phyloP scores from a whole-genome alignment of 2,113 vertebrate genomes.

The Eurystomus gularis region DNA sequence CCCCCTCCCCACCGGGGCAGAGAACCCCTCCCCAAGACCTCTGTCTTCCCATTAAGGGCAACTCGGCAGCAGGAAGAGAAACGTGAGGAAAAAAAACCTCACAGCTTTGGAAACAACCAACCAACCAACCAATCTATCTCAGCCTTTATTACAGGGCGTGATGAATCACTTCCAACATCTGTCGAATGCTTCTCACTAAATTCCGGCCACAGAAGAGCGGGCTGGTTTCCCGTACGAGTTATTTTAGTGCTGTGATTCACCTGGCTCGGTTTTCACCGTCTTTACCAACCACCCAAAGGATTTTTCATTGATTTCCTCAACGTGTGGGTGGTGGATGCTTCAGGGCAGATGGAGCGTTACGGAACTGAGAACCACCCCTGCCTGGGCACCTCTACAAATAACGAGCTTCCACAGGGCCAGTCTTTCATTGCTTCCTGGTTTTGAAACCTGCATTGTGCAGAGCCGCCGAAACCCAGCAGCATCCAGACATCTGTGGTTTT shows the following conservation, averaged over 20 bases:
- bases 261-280: not conserved
- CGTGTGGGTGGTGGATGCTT: not conserved
- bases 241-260: not conserved
- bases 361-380: not conserved
- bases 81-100: not conserved
- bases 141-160: not conserved
- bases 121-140: no score
- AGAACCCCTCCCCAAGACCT: no score
- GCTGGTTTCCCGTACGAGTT: not conserved
- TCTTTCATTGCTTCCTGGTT: not conserved
- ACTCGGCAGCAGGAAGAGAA: not conserved
- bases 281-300: fast-evolving
- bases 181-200: not conserved
- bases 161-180: not conserved
- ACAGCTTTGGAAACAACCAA: fast-evolving
- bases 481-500: not conserved
- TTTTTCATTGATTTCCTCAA: fast-evolving
- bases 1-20: no score
- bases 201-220: not conserved
- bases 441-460: not conserved
- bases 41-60: fast-evolving
- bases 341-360: fast-evolving
- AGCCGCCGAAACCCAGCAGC: not conserved
- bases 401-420: not conserved
- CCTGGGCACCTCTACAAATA: fast-evolving